phyloP scores from a whole-genome alignment of 2,888 invertebrate genomes.

The Brenthis daphne region DNA sequence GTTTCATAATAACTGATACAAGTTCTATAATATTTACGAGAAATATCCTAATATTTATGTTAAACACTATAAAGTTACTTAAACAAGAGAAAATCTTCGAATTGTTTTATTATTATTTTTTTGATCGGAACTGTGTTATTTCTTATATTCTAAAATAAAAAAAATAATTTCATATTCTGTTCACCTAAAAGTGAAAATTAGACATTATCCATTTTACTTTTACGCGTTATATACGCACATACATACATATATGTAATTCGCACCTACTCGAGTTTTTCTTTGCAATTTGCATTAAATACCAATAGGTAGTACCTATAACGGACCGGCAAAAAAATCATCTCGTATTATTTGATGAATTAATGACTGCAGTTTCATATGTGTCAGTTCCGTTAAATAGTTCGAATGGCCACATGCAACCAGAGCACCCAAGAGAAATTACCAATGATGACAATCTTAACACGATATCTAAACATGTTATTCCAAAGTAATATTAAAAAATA shows the following conservation, averaged over 20 bases:
- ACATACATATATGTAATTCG: conserved; percentile 49
- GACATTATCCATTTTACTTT: conserved; percentile 52
- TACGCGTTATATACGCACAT: conserved; percentile 44
- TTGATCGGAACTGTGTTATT: no score
- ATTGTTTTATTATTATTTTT: neutral
- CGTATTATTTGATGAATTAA: conserved; percentile 69
- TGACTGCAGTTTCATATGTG: conserved; percentile 68
- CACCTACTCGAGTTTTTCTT: conserved; percentile 6
- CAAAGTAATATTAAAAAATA: neutral
- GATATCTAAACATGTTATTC: conserved; percentile 21
- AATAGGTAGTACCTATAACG: conserved; percentile 34
- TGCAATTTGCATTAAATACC: conserved; percentile 43
- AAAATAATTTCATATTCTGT: conserved; percentile 36
- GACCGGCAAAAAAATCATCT: conserved; percentile 44
- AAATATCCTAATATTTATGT: neutral
- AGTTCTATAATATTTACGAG: no score
- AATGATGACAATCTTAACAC: conserved; percentile 47
- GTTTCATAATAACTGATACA: no score
- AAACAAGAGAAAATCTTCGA: neutral
- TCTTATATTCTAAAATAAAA: no score
- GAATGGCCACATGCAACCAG: conserved; percentile 73
- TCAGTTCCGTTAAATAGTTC: conserved; percentile 75
- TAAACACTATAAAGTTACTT: neutral
- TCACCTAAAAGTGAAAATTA: conserved; percentile 74
- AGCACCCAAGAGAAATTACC: conserved; percentile 63